phyloP scores from a whole-genome alignment of 2,888 invertebrate species.

The Zeuzera pyrina region DNA sequence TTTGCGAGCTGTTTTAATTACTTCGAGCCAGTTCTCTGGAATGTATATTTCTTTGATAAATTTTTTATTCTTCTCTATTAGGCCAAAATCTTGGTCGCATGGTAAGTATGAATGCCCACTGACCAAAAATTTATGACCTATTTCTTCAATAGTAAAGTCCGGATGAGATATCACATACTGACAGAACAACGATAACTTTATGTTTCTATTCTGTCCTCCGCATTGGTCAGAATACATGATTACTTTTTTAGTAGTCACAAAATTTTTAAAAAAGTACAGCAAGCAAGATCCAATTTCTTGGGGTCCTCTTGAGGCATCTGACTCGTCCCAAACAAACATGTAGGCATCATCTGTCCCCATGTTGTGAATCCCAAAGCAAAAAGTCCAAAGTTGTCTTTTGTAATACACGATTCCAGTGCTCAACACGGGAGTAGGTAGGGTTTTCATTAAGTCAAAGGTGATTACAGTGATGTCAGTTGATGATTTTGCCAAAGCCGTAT shows the following conservation, averaged over 20 bases:
- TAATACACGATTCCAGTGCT: conserved; percentile 20
- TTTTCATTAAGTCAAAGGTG: conserved; percentile 22
- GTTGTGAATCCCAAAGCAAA: conserved; percentile 20
- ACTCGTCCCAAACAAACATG: conserved; percentile 22
- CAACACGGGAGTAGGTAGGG: conserved; percentile 21
- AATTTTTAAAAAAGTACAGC: conserved; percentile 11
- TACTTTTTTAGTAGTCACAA: conserved; percentile 11
- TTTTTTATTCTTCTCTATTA: background rate
- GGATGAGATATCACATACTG: conserved; percentile 15
- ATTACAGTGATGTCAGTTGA: conserved; percentile 2
- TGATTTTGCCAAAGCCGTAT: conserved; percentile 6
- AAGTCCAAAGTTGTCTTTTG: conserved; percentile 22
- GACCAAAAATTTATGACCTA: conserved; percentile 1
- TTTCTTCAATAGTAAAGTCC: conserved; percentile 13
- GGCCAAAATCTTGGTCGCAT: background rate
- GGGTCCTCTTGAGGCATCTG: conserved; percentile 18
- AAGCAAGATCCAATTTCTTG: conserved; percentile 20
- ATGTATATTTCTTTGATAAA: background rate
- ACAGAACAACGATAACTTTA: conserved; percentile 16
- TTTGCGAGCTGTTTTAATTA: conserved; percentile 7
- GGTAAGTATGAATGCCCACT: conserved; percentile 1
- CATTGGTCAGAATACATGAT: conserved; percentile 10
- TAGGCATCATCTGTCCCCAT: conserved; percentile 14
- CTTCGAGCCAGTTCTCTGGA: background rate
- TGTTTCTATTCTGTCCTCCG: conserved; percentile 18